These are phyloP conservation scores for Drosophila dunni DNA, from an alignment of 1,140 invertebrate genomes.

Conservation along the genomic window DNA sequence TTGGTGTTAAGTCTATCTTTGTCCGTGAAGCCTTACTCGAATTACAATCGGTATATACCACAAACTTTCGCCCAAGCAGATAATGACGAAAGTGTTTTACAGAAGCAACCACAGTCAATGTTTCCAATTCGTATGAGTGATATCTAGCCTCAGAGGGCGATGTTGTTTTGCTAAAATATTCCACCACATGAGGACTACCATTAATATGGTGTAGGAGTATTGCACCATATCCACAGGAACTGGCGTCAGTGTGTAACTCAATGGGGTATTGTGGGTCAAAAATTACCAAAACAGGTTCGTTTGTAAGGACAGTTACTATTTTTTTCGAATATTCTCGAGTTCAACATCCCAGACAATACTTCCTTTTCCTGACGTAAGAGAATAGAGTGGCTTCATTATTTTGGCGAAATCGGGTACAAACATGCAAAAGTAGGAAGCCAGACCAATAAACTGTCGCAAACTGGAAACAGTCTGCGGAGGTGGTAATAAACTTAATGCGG, in stretches of 20 bases:
- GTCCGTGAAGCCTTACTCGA: not conserved
- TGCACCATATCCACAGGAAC: not conserved
- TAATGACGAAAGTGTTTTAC: not conserved
- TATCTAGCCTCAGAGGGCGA: no score
- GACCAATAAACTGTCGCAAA: no score
- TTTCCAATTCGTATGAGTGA: not conserved
- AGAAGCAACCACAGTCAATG: not conserved
- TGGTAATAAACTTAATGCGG: no score
- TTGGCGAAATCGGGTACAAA: not conserved
- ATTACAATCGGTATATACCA: not conserved
- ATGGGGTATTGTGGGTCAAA: not conserved
- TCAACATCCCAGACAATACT: conserved; percentile 8
- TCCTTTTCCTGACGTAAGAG: conserved; percentile 8
- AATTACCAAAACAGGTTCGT: conserved; percentile 4
- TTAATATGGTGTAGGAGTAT: no score
- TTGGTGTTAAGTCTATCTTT: no score
- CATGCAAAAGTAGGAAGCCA: no score
- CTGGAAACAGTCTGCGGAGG: no score
- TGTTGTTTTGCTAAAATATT: no score
- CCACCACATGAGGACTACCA: not conserved
- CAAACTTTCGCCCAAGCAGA: not conserved
- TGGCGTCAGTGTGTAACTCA: not conserved
- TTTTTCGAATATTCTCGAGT: conserved; percentile 4
- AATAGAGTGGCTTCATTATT: conserved; percentile 25
- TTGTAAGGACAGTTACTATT: conserved; percentile 11